Percentiles rank a stretch among this genome's conserved stretches.
Conservation (phyloP, 2,797 vertebrate genomes). For the Uromys caudimaculatus region DNA sequence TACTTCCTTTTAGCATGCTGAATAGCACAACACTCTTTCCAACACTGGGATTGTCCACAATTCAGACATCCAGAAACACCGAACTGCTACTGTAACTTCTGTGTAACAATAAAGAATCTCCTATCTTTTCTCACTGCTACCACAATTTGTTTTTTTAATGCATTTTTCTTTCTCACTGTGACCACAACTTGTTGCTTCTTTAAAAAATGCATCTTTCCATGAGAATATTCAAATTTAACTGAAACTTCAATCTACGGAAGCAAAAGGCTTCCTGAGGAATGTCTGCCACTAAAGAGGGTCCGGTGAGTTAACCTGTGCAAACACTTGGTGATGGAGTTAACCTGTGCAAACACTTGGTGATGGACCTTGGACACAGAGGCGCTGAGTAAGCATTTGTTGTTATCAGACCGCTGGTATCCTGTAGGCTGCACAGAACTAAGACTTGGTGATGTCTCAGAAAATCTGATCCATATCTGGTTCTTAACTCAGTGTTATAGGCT, state of each 20-base stretch:
- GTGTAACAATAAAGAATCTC: background rate
- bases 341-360: background rate
- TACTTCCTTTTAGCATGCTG: background rate
- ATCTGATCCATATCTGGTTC: background rate
- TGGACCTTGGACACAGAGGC: background rate
- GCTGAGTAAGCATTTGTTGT: background rate
- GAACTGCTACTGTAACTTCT: background rate
- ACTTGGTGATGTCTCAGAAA: background rate
- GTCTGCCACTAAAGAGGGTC: background rate
- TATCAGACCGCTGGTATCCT: background rate
- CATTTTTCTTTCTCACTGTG: background rate
- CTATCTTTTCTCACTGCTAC: background rate
- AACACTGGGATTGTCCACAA: background rate
- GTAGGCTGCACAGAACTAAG: too few relatives aligned
- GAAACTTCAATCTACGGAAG: background rate
- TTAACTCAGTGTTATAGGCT: background rate
- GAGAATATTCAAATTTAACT: conserved; percentile 11
- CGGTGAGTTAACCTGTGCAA: background rate
- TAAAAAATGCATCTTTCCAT: background rate
- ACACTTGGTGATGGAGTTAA: background rate
- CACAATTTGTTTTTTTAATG: background rate
- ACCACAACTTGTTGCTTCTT: background rate
- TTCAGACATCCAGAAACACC: background rate
- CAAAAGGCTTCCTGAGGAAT: conserved; percentile 17
- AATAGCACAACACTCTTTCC: background rate